Evolutionary conservation across 2,797 vertebrate species (phyloP), one percentile per base, ranked within the genome.

Genomic region (Triplophysa yarkandensis): DNA sequence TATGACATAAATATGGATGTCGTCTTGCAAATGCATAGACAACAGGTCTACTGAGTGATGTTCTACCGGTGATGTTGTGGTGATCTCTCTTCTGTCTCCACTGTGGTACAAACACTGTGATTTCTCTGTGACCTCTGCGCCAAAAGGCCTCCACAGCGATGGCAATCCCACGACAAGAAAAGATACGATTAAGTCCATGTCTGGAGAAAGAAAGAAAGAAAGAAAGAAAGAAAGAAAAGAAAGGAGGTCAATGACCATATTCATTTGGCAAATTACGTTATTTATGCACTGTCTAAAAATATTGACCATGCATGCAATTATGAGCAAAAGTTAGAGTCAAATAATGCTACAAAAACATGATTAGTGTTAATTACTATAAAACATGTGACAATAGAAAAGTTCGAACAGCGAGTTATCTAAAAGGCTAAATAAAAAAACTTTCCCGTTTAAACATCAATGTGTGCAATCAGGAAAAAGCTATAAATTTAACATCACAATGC

Each of bases 31-130:
- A 4, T 30, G 11, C 62, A 52, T 17, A 5, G 2, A 25, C 4
- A 61, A 52, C 19, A 28, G 30, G 48, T 19, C 1, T 8, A 50
- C 2, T 39, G 11, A 11, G 9, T 19, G 14, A 30, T 27, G 9
- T 46, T 66, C 30, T 84, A 98, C 97, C 97, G 91, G 95, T 98
- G 55, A 94, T 93, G 58, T 85, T 90, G 39, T 93, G 87, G 86
- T n/a, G n/a, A n/a, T 98, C 95, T 71, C 92, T 95, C 74, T 94
- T 94, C 63, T 96, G 97, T 83, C 97, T 94, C 96, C 97, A 99
- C 86, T 99, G 97, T 1, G 97, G 97, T 41, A 99, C 97, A 10
- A 98, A 99, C 0, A 96, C 97, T 0, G 97, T 99, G 84, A 99
- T 98, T 76, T 95, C 94, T 78, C 97, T 87, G 91, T 98, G 97